Percentiles rank a stretch among this genome's conserved stretches.
Evolutionary conservation across 2,113 vertebrate species (phyloP).

Genomic region (Hemicordylus capensis): DNA sequence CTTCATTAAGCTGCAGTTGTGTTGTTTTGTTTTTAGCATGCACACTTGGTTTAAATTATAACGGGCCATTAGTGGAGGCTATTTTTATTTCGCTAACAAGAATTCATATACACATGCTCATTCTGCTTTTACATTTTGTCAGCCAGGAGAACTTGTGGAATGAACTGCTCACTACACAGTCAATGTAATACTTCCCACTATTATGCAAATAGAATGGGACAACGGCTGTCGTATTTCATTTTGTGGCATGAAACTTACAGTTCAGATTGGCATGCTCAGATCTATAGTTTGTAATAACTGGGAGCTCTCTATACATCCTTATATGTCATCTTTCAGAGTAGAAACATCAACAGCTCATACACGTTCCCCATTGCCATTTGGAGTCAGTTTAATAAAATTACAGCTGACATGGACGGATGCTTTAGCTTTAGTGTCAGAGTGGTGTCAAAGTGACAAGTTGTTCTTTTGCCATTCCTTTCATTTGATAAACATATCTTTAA

Average conservation of each 20-base stretch:
- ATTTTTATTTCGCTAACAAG: slow-evolving; percentile 44
- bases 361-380: rapidly evolving
- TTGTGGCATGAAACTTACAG: rapidly evolving
- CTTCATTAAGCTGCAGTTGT: slow-evolving; percentile 12
- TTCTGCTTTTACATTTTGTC: slow-evolving; percentile 21
- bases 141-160: slow-evolving; percentile 2
- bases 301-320: rapidly evolving
- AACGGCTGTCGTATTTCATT: slow-evolving; percentile 6
- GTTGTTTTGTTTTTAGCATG: slow-evolving; percentile 38
- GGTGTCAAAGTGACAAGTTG: slow-evolving; percentile 42
- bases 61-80: slow-evolving; percentile 41
- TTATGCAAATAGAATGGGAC: slow-evolving; percentile 38
- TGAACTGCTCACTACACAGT: slow-evolving; percentile 8
- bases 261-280: neutral
- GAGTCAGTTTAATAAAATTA: slow-evolving; percentile 11
- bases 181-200: slow-evolving; percentile 38
- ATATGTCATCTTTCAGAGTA: slow-evolving; percentile 24
- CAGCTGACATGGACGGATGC: slow-evolving; percentile 41
- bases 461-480: neutral
- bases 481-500: slow-evolving; percentile 46
- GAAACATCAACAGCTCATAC: neutral
- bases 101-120: neutral
- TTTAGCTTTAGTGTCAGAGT: neutral
- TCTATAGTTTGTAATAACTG: rapidly evolving
- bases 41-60: slow-evolving; percentile 47